These are phyloP conservation scores for Phyllostomus hastatus DNA, from an alignment of 2,113 vertebrate genomes.

Conservation along the genomic window DNA sequence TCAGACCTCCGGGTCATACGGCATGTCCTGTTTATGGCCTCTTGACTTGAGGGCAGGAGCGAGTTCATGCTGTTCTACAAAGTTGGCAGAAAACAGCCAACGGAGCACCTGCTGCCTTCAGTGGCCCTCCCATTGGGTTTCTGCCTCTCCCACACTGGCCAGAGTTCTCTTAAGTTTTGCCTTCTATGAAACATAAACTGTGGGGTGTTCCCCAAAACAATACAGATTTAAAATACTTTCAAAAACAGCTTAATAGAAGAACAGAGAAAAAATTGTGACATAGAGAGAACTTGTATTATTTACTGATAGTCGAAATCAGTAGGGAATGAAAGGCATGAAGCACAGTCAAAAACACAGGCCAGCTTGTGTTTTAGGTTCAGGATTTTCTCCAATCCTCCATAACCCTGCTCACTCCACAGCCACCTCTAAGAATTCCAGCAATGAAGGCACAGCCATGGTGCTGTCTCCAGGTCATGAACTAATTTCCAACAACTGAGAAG, in stretches of 20 bases:
- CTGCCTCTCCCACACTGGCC: background rate
- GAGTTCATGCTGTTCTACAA: background rate
- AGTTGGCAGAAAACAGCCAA: background rate
- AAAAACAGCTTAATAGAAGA: background rate
- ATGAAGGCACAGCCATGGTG: background rate
- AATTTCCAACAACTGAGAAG: constrained; percentile 44
- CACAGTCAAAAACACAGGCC: background rate
- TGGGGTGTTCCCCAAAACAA: background rate
- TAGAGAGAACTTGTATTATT: background rate
- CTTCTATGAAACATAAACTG: background rate
- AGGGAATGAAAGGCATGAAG: background rate
- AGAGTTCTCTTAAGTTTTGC: background rate
- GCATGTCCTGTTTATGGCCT: constrained; percentile 12
- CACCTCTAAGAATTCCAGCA: background rate
- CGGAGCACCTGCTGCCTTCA: background rate
- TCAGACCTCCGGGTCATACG: background rate
- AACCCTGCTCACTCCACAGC: background rate
- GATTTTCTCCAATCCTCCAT: background rate
- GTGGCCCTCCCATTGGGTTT: background rate
- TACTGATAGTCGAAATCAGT: background rate
- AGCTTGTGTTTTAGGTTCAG: background rate
- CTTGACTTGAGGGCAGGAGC: background rate
- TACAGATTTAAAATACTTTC: background rate
- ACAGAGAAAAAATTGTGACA: background rate
- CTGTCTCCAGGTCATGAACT: constrained; percentile 35